phyloP scores from a whole-genome alignment of 2,797 vertebrate species.

The Coendou prehensilis region DNA sequence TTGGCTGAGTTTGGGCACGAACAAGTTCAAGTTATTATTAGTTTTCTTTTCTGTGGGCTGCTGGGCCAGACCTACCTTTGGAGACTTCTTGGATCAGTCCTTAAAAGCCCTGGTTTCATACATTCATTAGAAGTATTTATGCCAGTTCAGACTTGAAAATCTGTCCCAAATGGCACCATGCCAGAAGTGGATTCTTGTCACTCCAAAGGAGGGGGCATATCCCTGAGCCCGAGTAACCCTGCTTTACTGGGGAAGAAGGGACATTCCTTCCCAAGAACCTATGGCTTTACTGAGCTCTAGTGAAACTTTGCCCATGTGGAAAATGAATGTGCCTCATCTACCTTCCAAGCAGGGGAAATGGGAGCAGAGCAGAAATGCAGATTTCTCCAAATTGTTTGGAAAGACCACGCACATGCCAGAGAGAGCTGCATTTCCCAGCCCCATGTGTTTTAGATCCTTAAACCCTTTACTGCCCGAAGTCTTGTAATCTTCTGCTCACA shows the following conservation, averaged over 20 bases:
- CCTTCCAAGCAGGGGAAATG: neutral
- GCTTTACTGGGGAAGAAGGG: neutral
- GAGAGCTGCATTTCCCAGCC: neutral
- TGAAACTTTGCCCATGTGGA: neutral
- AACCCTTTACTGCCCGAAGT: neutral
- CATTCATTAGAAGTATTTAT: conserved; percentile 24
- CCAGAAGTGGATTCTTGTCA: conserved; percentile 5
- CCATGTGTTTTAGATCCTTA: neutral
- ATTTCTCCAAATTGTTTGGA: neutral
- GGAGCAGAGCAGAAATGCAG: conserved; percentile 1
- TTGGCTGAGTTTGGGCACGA: neutral
- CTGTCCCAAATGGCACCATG: neutral
- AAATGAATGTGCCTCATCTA: neutral
- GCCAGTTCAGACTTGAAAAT: conserved; percentile 51
- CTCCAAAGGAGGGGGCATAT: neutral
- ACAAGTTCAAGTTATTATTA: neutral
- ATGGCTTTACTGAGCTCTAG: neutral
- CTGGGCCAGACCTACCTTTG: neutral
- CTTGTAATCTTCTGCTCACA: neutral
- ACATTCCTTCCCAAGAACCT: conserved; percentile 31
- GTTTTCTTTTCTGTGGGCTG: neutral
- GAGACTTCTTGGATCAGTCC: neutral
- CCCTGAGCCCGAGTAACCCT: neutral
- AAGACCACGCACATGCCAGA: neutral
- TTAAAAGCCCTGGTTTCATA: neutral